Conservation (phyloP, 2,797 vertebrate species). For the Coluber constrictor region DNA sequence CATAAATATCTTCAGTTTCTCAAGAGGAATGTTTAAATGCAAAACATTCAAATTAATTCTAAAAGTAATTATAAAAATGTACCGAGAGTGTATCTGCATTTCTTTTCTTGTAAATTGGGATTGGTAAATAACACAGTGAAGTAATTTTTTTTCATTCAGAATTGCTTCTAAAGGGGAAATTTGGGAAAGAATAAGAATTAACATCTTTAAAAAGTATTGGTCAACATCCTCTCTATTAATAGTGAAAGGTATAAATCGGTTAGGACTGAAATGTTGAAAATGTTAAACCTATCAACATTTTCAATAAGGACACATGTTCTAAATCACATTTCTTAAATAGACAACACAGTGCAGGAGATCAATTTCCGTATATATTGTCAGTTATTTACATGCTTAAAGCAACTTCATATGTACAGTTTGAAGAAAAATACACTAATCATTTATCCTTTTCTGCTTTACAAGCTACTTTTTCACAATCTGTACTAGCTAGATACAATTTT, state of each 20-base stretch:
- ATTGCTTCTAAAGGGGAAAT: not conserved
- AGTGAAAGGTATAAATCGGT: not conserved
- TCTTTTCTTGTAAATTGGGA: not conserved
- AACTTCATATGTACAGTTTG: not conserved
- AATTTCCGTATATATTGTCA: rapidly evolving
- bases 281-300: not conserved
- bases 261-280: not conserved
- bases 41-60: not conserved
- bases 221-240: not conserved
- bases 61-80: not conserved
- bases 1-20: constrained; percentile 14
- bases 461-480: not conserved
- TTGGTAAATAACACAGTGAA: not conserved
- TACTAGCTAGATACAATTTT: not conserved
- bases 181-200: not conserved
- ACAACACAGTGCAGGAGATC: not conserved
- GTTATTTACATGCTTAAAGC: constrained; percentile 4
- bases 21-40: not conserved
- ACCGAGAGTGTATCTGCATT: not conserved
- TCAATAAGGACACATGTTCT: not conserved
- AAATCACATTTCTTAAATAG: not conserved
- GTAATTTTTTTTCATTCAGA: constrained; percentile 12
- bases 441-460: not conserved
- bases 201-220: not conserved
- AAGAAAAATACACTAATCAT: not conserved